These are phyloP conservation scores for Sweltsa coloradensis DNA, from an alignment of 1,140 invertebrate species.

Conservation along the genomic window DNA sequence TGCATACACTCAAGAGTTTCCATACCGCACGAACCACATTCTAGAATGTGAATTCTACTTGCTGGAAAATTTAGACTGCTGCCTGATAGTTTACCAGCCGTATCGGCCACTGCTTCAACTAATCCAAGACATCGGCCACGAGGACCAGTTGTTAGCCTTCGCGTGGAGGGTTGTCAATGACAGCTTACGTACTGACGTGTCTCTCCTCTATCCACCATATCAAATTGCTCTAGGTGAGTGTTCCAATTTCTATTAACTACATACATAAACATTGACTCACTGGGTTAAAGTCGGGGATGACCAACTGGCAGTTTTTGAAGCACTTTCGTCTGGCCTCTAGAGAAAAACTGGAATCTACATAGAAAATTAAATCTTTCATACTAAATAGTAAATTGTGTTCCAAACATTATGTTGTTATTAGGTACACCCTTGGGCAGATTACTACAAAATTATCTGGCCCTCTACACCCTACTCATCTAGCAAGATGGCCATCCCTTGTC, in stretches of 20 bases:
- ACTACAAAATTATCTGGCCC: too few relatives aligned
- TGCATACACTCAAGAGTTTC: constrained; percentile 90
- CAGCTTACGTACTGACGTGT: constrained; percentile 91
- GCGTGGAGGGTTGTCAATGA: constrained; percentile 97
- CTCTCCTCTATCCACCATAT: constrained; percentile 93
- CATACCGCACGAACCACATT: constrained; percentile 91
- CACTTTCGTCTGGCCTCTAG: too few relatives aligned
- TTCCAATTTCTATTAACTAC: neutral
- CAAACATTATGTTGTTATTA: neutral
- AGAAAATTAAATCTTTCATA: neutral
- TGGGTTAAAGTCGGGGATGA: constrained; percentile 5
- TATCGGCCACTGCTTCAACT: constrained; percentile 85
- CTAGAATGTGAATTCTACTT: constrained; percentile 99
- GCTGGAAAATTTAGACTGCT: constrained; percentile 97
- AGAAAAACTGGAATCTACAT: too few relatives aligned
- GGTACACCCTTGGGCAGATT: too few relatives aligned
- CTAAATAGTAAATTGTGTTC: neutral
- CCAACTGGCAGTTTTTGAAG: too few relatives aligned
- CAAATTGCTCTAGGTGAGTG: constrained; percentile 79
- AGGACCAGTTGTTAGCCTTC: constrained; percentile 78
- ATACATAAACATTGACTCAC: neutral
- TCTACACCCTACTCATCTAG: too few relatives aligned
- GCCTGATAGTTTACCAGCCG: constrained; percentile 95
- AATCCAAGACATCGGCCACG: constrained; percentile 82
- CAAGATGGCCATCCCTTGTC: too few relatives aligned